Base-by-base conservation (phyloP, 2,797 vertebrate species). In the Spea hammondii region DNA sequence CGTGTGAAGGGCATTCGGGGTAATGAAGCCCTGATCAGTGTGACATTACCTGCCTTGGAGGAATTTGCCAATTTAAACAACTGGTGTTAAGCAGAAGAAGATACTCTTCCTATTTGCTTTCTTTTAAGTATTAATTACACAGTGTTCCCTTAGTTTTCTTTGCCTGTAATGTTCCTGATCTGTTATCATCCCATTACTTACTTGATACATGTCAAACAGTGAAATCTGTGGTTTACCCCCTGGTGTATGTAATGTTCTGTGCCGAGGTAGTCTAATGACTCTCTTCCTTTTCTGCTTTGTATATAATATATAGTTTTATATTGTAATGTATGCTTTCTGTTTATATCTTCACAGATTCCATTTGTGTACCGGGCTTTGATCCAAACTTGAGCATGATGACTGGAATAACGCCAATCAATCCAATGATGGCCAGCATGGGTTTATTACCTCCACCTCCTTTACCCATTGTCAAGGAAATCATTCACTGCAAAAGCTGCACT, bases 401-500 rank as follows among this genome's bases (percentile, higher is more conserved):
- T 70, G 93, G 92, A 83, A 92, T 99, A 77, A 85, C 94, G 48
- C 94, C 96, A 0, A 93, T 98, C 64, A 97, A 96, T 90, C 95
- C 96, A n/a, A 93, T 97, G 94, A 94, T 98, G 90, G 92, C 94
- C 9, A 93, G 95, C 68, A 94, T 98, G 88, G 93, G 94, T 48
- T 90, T 99, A 87, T 94, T 95, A 2, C 96, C 94, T 0, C 93
- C 94, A 0, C 86, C 90, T 0, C 90, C 93, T 9, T 89, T 95
- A 84, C 92, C 96, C 9, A 84, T 96, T 65, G 90, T 96, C 84
- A 97, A 98, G 88, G 97, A 98, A 91, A 98, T 98, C 47, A 97
- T 99, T 86, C 96, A 98, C 87, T 96, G 94, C 91, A 94, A 95
- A 88, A 97, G 94, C 88, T 98, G 96, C 87, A 98, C 96, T 0